phyloP scores from a whole-genome alignment of 2,888 invertebrate species.

The Rhaphigaster nebulosa region DNA sequence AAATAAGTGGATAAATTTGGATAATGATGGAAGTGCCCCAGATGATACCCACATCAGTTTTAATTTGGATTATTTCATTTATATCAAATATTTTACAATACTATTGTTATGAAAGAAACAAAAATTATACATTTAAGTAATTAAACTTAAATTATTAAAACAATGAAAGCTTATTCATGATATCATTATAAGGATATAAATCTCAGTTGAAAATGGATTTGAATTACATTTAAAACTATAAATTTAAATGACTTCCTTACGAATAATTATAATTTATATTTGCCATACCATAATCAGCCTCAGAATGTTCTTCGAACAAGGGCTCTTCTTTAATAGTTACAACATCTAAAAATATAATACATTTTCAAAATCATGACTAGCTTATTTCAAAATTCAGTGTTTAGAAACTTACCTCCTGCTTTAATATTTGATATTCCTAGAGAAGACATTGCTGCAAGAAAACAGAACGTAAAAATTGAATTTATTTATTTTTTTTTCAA shows the following conservation, averaged over 20 bases:
- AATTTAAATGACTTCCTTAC: too few species aligned
- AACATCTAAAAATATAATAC: neutral
- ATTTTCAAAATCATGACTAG: neutral
- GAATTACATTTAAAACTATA: too few species aligned
- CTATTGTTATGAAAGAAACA: too few species aligned
- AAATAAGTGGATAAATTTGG: too few species aligned
- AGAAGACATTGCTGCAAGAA: conserved; percentile 21
- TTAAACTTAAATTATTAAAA: too few species aligned
- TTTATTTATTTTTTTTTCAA: neutral
- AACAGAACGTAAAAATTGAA: neutral
- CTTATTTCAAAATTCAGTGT: neutral
- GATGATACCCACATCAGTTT: too few species aligned
- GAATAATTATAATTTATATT: neutral
- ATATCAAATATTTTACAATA: too few species aligned
- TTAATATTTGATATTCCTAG: neutral
- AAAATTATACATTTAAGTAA: too few species aligned
- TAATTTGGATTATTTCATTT: too few species aligned
- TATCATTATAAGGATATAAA: neutral
- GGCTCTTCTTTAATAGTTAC: conserved; percentile 35
- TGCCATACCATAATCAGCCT: neutral
- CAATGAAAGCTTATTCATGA: neutral
- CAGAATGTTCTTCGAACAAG: neutral
- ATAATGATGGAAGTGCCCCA: too few species aligned
- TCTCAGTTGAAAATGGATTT: neutral
- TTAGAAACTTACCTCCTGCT: neutral